Percentiles rank a stretch among this genome's conserved stretches.
These are phyloP conservation scores for Poeciliopsis gracilis DNA, from an alignment of 2,797 vertebrate genomes.

Conservation along the genomic window DNA sequence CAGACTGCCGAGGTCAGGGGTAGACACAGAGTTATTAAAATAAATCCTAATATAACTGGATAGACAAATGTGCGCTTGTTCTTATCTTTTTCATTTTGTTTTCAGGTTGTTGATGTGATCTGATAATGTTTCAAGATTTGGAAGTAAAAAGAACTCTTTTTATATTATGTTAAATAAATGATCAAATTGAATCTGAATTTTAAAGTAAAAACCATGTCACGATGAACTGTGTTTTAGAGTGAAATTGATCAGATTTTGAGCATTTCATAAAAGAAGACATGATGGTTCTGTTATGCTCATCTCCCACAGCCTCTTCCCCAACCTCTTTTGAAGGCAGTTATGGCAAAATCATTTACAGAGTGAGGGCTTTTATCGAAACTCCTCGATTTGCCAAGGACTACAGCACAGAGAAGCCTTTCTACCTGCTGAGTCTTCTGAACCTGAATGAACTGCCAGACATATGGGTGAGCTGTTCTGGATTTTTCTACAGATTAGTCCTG, in stretches of 20 bases:
- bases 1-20: not conserved
- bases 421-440: constrained; percentile 87
- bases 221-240: not conserved
- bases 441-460: constrained; percentile 92
- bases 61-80: not conserved
- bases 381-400: constrained; percentile 93
- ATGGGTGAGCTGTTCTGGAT: constrained; percentile 80
- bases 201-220: not conserved
- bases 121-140: not conserved
- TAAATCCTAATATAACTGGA: not conserved
- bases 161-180: not conserved
- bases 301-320: constrained; percentile 83
- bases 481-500: not conserved
- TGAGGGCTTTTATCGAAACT: constrained; percentile 90
- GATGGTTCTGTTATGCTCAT: not conserved
- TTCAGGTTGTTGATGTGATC: not conserved
- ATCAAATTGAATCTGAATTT: not conserved
- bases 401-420: constrained; percentile 86
- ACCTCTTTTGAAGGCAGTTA: constrained; percentile 95
- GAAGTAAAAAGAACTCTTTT: not conserved
- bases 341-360: constrained; percentile 89
- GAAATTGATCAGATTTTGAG: not conserved
- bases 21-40: not conserved
- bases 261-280: not conserved
- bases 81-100: not conserved